Base-by-base conservation (phyloP, 64 coral and sea anemone species). In the Montipora sp. region DNA sequence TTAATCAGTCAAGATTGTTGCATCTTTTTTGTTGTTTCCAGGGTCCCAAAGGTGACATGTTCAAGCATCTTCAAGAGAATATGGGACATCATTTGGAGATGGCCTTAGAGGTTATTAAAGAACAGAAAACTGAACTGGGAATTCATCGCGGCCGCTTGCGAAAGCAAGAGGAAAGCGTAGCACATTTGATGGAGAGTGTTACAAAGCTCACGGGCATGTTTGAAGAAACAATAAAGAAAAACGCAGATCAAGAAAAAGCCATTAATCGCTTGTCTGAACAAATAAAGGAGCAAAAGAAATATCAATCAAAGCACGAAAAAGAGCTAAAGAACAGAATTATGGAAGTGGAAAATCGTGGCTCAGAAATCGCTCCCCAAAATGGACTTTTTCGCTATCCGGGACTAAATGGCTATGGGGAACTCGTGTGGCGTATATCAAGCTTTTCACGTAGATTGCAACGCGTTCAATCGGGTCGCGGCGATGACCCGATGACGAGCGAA, bases 401-500 rank as follows among this genome's bases (percentile, higher is more conserved):
- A 14, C 81, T 96, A 7, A 92, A 89, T 23, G 95, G 98, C 1
- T 99, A 96, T 61, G 94, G 98, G 3, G 98, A 99, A 70, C 95
- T 94, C 5, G 79, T 99, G 1, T 99, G 98, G 98, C 89, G 89
- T 55, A 82, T 99, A 48, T 83, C 84, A 2, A 99, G 84, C 69
- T 89, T 96, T 65, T 77, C 59, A 1, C 88, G 94, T 5, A 92
- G 95, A 58, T 68, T 99, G 47, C 88, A 92, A 72, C 83, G 98
- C 3, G 91, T 99, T 45, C 88, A 95, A 23, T 89, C 92, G 53
- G 94, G 98, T 58, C 95, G 95, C 14, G 15, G 75, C 49, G 98
- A 99, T 36, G 98, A 99, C 79, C 98, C 98, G 0, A 87, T 96
- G 8, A 93, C 92, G 13, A 99, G 98, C n/a, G 98, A 99, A 61